A percentile compares a stretch with the other conserved stretches of the same genome.
Conservation (phyloP, 1,140 invertebrate genomes). For the Drosophila willistoni region DNA sequence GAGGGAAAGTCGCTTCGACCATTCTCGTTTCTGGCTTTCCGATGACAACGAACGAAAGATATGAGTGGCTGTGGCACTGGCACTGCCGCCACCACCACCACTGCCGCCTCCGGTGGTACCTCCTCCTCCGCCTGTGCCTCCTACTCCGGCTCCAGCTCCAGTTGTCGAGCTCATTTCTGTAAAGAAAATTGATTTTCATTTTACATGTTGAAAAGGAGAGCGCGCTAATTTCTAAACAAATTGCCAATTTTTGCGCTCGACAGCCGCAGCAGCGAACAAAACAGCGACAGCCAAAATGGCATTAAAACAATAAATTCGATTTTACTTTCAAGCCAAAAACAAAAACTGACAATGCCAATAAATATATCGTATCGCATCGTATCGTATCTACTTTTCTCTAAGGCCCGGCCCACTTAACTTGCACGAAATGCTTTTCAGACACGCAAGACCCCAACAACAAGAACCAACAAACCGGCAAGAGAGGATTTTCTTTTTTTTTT, state of each 20-base stretch:
- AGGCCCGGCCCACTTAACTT: slow-evolving; percentile 74
- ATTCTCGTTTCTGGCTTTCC: slow-evolving; percentile 85
- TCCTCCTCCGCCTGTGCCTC: slow-evolving; percentile 18
- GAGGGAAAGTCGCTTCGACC: slow-evolving; percentile 85
- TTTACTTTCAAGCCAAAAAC: slow-evolving; percentile 55
- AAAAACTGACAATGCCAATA: slow-evolving; percentile 64
- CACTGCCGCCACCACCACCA: slow-evolving; percentile 18
- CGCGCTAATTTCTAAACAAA: slow-evolving; percentile 80
- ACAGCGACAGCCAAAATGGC: slow-evolving; percentile 69
- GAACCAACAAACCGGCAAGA: not conserved
- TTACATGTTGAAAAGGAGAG: slow-evolving; percentile 64
- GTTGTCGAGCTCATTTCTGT: slow-evolving; percentile 42
- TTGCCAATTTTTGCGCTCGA: slow-evolving; percentile 74
- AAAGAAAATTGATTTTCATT: slow-evolving; percentile 75
- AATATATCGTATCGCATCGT: slow-evolving; percentile 54
- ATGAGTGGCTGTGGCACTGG: slow-evolving; percentile 44
- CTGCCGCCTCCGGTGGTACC: not conserved
- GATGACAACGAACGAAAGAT: slow-evolving; percentile 83
- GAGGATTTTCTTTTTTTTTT: slow-evolving; percentile 9
- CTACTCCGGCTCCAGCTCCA: slow-evolving; percentile 26
- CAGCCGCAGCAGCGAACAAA: slow-evolving; percentile 12
- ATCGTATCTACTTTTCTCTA: slow-evolving; percentile 58
- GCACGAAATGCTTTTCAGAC: slow-evolving; percentile 70
- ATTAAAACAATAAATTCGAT: slow-evolving; percentile 82
- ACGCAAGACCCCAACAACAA: slow-evolving; percentile 51